Conservation (phyloP, 1,140 invertebrate species). For the Drosophila serrata region DNA sequence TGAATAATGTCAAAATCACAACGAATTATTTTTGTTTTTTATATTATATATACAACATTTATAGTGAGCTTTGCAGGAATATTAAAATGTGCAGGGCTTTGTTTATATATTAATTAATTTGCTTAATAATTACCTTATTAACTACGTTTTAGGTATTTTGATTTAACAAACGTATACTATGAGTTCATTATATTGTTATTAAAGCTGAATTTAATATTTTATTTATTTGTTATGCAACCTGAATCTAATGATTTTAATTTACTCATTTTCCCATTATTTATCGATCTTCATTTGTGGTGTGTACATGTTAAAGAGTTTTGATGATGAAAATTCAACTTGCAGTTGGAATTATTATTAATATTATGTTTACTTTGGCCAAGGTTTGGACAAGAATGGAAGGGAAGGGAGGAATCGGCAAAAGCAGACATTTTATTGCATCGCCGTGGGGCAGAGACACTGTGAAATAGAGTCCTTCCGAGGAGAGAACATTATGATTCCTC, state of each 20-base stretch:
- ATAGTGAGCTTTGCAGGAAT: too few relatives aligned
- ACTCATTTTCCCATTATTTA: neutral
- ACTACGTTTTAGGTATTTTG: neutral
- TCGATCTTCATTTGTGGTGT: conserved; percentile 1
- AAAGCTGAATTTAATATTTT: neutral
- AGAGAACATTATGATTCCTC: conserved; percentile 23
- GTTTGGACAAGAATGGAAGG: conserved; percentile 16
- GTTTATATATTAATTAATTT: neutral
- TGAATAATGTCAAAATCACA: neutral
- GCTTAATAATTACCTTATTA: neutral
- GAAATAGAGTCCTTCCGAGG: conserved; percentile 8
- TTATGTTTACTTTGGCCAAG: conserved; percentile 67
- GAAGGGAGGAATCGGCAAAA: conserved; percentile 26
- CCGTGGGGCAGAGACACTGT: conserved; percentile 38
- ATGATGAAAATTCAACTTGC: conserved; percentile 46
- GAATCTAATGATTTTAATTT: too few relatives aligned
- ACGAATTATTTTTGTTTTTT: neutral
- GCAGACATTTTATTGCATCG: conserved; percentile 60
- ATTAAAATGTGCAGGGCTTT: too few relatives aligned
- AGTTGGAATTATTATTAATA: conserved; percentile 34
- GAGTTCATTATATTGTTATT: neutral
- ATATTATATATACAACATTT: too few relatives aligned
- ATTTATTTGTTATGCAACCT: too few relatives aligned
- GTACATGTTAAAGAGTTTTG: conserved; percentile 13
- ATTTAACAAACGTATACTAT: neutral